Evolutionary conservation across 2,797 vertebrate species (phyloP).

Genomic region (Pachyuromys duprasi): DNA sequence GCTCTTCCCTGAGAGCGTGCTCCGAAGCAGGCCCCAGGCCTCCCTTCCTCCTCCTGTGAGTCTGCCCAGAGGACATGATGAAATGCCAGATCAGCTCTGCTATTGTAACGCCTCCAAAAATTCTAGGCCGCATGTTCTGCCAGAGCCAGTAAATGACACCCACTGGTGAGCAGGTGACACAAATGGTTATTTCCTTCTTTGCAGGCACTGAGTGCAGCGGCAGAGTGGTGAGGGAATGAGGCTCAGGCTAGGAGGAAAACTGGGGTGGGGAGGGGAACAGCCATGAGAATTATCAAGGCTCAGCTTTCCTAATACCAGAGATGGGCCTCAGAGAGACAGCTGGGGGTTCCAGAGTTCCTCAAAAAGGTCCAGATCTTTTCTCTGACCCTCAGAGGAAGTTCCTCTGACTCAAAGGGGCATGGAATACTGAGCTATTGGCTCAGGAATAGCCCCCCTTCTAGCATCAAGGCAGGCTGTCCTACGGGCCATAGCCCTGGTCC

Average conservation of each 20-base stretch:
- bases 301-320: not conserved
- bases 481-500: not conserved
- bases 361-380: not conserved
- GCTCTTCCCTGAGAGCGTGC: not conserved
- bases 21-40: not conserved
- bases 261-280: not conserved
- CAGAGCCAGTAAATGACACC: constrained; percentile 54
- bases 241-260: not conserved
- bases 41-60: not conserved
- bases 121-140: constrained; percentile 13
- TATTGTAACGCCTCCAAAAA: constrained; percentile 73
- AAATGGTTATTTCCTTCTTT: constrained; percentile 50
- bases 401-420: not conserved
- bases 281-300: not conserved
- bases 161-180: constrained; percentile 43
- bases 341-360: not conserved
- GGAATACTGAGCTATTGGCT: not conserved
- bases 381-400: not conserved
- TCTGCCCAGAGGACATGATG: not conserved
- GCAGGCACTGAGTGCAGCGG: not conserved
- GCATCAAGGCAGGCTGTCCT: not conserved
- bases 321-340: not conserved
- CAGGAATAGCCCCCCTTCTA: not conserved
- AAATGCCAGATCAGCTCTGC: constrained; percentile 70
- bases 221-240: not conserved